Conservation (phyloP, 2,113 vertebrate genomes). For the Nothoprocta perdicaria region DNA sequence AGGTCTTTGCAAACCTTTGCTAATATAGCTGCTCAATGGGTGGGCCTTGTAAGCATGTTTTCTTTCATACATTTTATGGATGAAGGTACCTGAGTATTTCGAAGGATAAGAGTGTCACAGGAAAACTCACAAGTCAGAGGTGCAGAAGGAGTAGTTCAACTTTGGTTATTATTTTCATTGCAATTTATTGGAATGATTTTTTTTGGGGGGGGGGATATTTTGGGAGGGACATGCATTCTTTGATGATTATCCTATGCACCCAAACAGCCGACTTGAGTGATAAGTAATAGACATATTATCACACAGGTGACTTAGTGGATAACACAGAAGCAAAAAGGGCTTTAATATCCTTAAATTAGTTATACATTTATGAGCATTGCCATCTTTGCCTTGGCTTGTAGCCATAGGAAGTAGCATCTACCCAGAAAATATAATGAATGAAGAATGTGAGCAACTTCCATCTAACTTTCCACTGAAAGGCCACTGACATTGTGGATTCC, state of each 20-base stretch:
- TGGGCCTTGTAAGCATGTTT: background rate
- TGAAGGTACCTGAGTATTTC: background rate
- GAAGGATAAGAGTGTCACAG: background rate
- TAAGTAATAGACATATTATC: background rate
- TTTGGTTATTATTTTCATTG: background rate
- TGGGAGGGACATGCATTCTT: background rate
- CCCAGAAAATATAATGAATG: background rate
- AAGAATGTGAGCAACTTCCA: background rate
- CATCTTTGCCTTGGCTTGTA: background rate
- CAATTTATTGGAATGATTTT: background rate
- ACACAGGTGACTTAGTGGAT: background rate
- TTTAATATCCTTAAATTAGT: background rate
- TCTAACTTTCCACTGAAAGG: background rate
- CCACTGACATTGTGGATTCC: background rate
- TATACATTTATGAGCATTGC: background rate
- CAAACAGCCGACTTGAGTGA: background rate
- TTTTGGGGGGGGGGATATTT: background rate
- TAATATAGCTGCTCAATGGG: background rate
- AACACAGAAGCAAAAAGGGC: background rate
- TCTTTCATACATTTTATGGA: background rate
- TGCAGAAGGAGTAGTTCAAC: background rate
- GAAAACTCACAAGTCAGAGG: background rate
- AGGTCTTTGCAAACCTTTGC: background rate
- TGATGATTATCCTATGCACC: background rate
- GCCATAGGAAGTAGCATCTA: background rate